Evolutionary conservation across 2,797 vertebrate species (phyloP), one percentile per base, ranked within the genome.

Genomic region (Anableps anableps): DNA sequence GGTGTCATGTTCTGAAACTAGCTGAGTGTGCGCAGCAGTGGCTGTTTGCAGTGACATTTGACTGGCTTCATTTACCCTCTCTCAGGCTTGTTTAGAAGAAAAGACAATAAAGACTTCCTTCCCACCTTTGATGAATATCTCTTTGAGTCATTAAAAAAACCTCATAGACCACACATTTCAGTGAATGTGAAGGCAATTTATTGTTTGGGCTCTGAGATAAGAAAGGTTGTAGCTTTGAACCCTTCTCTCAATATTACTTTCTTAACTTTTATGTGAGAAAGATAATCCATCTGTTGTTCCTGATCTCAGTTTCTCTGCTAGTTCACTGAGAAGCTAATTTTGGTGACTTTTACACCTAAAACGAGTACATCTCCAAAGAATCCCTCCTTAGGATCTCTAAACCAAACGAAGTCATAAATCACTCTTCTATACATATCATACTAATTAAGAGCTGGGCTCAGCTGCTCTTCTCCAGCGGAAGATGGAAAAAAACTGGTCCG

Each of bases 371-470:
- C 92, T 95, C 92, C 81, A 80, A 91, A 94, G 93, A 92, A 93
- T 91, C 91, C 89, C 84, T 85, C 84, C 78, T 84, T 80, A 81
- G 82, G 84, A 88, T 89, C 89, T 92, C 82, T 76, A 85, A 91
- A 93, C 93, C 92, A 83, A 93, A 92, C 88, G 80, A 91, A 94
- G 91, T 87, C 90, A 86, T 93, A 93, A 93, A 93, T 95, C 93
- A 92, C 83, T 90, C 85, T 76, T 92, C 88, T 92, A 79, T 90
- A 89, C 90, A 89, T 95, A 93, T 95, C 91, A 88, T 91, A 92
- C 89, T 95, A 94, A 95, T 95, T 95, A 95, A 94, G 92, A 89
- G 84, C 88, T 86, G 87, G 80, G 89, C 91, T 93, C 90, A 82
- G 91, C 91, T 87, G 83, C 87, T 90, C 80, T 88, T 77, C 80